Conservation (phyloP, 2,888 invertebrate species). For the Dione juno region DNA sequence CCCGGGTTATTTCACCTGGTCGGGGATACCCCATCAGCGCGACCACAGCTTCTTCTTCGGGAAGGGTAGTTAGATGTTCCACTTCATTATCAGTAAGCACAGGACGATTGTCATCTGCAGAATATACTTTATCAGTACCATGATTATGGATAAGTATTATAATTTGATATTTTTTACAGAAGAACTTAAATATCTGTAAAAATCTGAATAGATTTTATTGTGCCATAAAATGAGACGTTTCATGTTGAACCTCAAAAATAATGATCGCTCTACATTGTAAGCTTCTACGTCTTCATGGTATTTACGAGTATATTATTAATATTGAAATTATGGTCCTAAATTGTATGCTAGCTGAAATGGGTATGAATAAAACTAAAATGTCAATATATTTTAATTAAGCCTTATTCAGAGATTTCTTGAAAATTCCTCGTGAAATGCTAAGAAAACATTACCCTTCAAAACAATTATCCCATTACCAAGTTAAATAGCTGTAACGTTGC, state of each 20-base stretch:
- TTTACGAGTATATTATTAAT: not conserved
- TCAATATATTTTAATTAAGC: not conserved
- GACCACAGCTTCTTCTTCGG: conserved; percentile 90
- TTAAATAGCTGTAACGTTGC: conserved; percentile 20
- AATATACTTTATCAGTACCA: conserved; percentile 22
- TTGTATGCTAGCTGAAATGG: conserved; percentile 16
- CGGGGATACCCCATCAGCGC: conserved; percentile 96
- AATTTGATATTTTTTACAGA: conserved; percentile 14
- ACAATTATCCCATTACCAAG: conserved; percentile 24
- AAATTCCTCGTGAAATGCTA: not conserved
- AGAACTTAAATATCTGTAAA: conserved; percentile 9
- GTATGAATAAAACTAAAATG: conserved; percentile 6
- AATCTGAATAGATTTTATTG: not conserved
- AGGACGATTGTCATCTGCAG: conserved; percentile 67
- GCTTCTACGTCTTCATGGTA: conserved; percentile 21
- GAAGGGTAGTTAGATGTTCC: conserved; percentile 72
- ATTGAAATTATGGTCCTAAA: not conserved
- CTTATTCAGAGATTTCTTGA: conserved; percentile 4
- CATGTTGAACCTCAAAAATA: not conserved
- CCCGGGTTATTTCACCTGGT: conserved; percentile 93
- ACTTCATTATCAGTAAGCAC: conserved; percentile 64
- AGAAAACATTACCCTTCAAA: conserved; percentile 9
- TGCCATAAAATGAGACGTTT: conserved; percentile 23
- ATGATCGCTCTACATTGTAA: conserved; percentile 20
- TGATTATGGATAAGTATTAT: not conserved